Percentiles rank a stretch among this genome's conserved stretches.
Conservation (phyloP, 2,888 invertebrate species). For the Polyploca ridens region DNA sequence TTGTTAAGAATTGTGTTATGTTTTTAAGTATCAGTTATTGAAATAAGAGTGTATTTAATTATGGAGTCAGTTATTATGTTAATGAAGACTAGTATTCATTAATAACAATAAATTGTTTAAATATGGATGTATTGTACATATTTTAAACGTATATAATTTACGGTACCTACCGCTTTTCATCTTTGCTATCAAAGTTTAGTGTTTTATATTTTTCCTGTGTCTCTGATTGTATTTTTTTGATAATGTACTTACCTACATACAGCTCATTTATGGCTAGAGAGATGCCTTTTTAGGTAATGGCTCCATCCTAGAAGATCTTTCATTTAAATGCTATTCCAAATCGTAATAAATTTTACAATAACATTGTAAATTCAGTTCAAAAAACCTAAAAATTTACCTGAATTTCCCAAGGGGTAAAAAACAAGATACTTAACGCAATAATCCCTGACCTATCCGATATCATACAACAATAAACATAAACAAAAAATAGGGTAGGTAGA, state of each 20-base stretch:
- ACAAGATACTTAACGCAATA: background rate
- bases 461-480: slow-evolving; percentile 21
- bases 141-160: too few species aligned
- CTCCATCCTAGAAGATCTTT: too few species aligned
- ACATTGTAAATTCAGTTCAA: background rate
- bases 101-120: background rate
- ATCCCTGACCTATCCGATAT: slow-evolving; percentile 20
- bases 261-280: too few species aligned
- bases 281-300: too few species aligned
- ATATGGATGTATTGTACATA: background rate
- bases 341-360: too few species aligned
- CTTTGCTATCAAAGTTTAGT: too few species aligned
- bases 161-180: too few species aligned
- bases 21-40: slow-evolving; percentile 19
- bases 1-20: slow-evolving; percentile 32
- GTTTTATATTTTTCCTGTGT: too few species aligned
- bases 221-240: too few species aligned
- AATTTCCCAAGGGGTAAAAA: slow-evolving; percentile 1
- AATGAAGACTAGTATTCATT: background rate
- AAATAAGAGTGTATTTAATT: background rate
- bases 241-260: too few species aligned
- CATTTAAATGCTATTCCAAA: too few species aligned
- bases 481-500: slow-evolving; percentile 14
- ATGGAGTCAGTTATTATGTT: background rate
- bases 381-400: background rate